Conservation (phyloP, 2,888 invertebrate genomes). For the Eulithis prunata region DNA sequence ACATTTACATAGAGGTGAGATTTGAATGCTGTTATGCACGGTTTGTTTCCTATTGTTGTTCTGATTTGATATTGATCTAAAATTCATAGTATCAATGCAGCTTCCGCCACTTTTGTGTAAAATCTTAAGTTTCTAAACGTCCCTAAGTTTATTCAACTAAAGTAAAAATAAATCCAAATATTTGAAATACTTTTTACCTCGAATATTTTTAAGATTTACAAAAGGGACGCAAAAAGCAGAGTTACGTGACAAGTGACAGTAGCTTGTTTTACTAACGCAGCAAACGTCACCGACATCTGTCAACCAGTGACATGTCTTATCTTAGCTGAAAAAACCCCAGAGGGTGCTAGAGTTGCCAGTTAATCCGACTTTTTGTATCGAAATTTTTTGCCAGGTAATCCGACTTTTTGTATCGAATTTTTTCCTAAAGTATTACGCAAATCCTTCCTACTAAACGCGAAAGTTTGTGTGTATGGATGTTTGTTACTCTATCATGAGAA, state of each 20-base stretch:
- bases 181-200: neutral
- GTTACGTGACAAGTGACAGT: slow-evolving; percentile 48
- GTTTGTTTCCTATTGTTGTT: slow-evolving; percentile 33
- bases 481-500: too few species aligned
- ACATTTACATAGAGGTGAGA: neutral
- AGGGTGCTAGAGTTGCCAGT: slow-evolving; percentile 56
- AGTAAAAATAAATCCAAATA: too few species aligned
- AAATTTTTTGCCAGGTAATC: slow-evolving; percentile 42
- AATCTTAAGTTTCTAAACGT: too few species aligned
- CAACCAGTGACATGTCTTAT: slow-evolving; percentile 77
- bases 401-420: slow-evolving; percentile 24
- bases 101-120: neutral
- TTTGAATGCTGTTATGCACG: slow-evolving; percentile 6
- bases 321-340: slow-evolving; percentile 69
- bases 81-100: neutral
- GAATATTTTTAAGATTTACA: neutral
- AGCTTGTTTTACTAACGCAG: slow-evolving; percentile 69
- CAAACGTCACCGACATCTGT: slow-evolving; percentile 77
- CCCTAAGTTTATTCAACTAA: too few species aligned
- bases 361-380: slow-evolving; percentile 34
- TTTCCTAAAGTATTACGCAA: neutral
- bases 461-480: too few species aligned
- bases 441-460: too few species aligned
- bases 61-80: slow-evolving; percentile 27
- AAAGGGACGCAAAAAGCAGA: slow-evolving; percentile 35